Conservation (phyloP, 2,888 invertebrate genomes). For the Drosophila siamana region DNA sequence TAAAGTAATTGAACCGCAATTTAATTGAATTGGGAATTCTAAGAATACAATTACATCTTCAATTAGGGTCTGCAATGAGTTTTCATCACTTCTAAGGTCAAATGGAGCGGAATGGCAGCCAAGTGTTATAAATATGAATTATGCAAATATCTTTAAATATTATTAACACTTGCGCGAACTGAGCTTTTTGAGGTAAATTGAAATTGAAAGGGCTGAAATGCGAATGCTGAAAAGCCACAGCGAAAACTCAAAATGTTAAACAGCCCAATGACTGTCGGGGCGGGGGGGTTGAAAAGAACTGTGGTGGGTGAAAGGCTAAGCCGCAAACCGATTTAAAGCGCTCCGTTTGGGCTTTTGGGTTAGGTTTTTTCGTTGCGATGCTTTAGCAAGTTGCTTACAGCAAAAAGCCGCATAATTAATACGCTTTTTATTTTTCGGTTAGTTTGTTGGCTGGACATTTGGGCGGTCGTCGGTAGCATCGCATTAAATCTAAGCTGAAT, state of each 20-base stretch:
- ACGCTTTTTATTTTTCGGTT: constrained; percentile 57
- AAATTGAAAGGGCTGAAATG: constrained; percentile 28
- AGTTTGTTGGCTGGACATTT: constrained; percentile 4
- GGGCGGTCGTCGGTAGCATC: constrained; percentile 16
- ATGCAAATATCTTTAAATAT: constrained; percentile 49
- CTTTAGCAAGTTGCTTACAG: constrained; percentile 29
- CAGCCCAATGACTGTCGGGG: neutral
- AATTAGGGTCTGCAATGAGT: neutral
- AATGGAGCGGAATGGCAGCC: neutral
- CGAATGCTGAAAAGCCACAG: neutral
- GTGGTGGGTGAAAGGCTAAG: constrained; percentile 15
- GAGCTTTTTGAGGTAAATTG: constrained; percentile 26
- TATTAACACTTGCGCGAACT: constrained; percentile 50
- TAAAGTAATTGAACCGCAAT: neutral
- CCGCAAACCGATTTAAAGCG: constrained; percentile 47
- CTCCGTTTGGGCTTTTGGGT: constrained; percentile 33
- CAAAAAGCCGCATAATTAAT: constrained; percentile 68
- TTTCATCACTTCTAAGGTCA: neutral
- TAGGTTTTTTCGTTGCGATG: constrained; percentile 1
- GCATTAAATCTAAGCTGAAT: constrained; percentile 35
- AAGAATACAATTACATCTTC: neutral
- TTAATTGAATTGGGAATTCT: neutral
- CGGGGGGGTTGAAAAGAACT: constrained; percentile 4
- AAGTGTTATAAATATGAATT: constrained; percentile 48
- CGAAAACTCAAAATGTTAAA: constrained; percentile 19